Percentiles rank a stretch among this genome's conserved stretches.
These are phyloP conservation scores for Oxyscelio sp. DNA, from an alignment of 2,888 invertebrate species.

Conservation along the genomic window DNA sequence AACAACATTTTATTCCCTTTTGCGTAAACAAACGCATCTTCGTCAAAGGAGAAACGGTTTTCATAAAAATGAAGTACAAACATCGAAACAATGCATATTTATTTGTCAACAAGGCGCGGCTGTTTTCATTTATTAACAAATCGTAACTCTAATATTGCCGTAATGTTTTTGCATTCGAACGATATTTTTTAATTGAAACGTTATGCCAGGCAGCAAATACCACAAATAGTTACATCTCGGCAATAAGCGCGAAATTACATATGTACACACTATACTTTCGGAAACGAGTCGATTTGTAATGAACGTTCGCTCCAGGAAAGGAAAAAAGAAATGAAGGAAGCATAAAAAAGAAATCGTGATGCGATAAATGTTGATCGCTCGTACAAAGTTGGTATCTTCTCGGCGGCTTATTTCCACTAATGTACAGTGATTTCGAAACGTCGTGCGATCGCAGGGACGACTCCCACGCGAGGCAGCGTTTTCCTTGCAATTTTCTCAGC, in stretches of 20 bases:
- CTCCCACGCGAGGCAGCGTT: slow-evolving; percentile 51
- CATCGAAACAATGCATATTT: no score
- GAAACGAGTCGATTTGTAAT: slow-evolving; percentile 3
- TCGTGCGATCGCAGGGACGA: slow-evolving; percentile 27
- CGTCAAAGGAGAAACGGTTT: no score
- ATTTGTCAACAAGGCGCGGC: no score
- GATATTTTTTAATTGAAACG: neutral
- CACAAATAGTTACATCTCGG: neutral
- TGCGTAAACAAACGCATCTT: no score
- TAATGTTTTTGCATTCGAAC: no score
- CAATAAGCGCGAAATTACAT: neutral
- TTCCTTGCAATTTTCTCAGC: slow-evolving; percentile 50
- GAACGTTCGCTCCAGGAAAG: neutral
- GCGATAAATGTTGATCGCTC: slow-evolving; percentile 38
- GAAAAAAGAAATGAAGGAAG: slow-evolving; percentile 8
- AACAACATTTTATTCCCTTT: no score
- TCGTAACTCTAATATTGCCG: no score
- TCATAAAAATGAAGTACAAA: no score
- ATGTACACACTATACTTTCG: neutral
- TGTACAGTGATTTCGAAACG: slow-evolving; percentile 51
- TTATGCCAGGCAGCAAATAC: neutral
- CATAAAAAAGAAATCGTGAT: slow-evolving; percentile 36
- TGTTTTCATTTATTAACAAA: no score
- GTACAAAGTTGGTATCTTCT: slow-evolving; percentile 32
- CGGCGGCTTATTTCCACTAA: slow-evolving; percentile 29